Percentiles rank a stretch among this genome's conserved stretches.
phyloP scores from a whole-genome alignment of 2,888 invertebrate species.

The Oscheius sp. region DNA sequence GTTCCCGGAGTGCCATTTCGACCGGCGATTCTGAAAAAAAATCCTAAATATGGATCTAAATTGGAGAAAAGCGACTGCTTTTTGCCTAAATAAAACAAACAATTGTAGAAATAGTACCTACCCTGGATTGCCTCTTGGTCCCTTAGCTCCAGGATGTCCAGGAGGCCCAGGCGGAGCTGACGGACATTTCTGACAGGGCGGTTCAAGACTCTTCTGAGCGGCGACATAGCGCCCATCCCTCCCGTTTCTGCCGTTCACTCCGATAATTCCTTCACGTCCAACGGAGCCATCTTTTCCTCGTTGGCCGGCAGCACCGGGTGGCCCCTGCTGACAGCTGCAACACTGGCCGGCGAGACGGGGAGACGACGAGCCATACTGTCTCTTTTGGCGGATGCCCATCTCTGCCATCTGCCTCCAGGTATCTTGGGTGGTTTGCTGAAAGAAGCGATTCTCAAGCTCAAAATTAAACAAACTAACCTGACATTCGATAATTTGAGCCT shows the following conservation, averaged over 20 bases:
- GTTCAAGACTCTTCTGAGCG: constrained; percentile 36
- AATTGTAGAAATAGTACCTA: neutral
- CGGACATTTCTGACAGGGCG: constrained; percentile 59
- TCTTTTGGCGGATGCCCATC: constrained; percentile 34
- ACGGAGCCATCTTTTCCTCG: constrained; percentile 45
- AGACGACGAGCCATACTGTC: constrained; percentile 32
- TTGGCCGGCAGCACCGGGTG: constrained; percentile 48
- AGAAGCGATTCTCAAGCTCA: neutral
- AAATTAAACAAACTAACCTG: constrained; percentile 47
- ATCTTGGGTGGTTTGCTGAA: constrained; percentile 20
- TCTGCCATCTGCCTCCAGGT: constrained; percentile 51
- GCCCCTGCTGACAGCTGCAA: constrained; percentile 60
- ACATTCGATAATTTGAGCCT: constrained; percentile 48
- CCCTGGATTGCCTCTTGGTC: constrained; percentile 49
- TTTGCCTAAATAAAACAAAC: neutral
- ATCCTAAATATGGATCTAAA: neutral
- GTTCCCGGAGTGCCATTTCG: constrained; percentile 44
- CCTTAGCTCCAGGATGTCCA: constrained; percentile 56
- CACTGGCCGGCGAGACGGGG: constrained; percentile 13
- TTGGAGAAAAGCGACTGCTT: neutral
- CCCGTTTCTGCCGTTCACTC: constrained; percentile 57
- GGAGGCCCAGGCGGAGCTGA: constrained; percentile 55
- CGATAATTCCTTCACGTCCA: constrained; percentile 44
- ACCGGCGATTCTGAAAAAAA: constrained; percentile 40
- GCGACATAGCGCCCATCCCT: constrained; percentile 48